phyloP scores from a whole-genome alignment of 2,797 vertebrate genomes.

The Dendrocincla fuliginosa region DNA sequence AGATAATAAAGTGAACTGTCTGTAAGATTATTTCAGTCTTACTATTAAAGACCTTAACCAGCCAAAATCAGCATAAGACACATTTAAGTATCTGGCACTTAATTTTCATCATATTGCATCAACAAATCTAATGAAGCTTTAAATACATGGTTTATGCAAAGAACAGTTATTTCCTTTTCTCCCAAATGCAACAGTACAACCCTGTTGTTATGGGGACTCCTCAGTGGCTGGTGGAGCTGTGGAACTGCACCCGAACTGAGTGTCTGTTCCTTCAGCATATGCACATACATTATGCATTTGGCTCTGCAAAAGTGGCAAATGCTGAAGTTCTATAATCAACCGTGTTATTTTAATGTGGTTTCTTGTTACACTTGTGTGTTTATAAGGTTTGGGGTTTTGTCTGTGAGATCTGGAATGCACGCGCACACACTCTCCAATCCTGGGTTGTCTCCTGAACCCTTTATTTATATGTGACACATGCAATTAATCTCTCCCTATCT shows the following conservation, averaged over 20 bases:
- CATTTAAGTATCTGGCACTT: background rate
- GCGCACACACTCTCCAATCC: background rate
- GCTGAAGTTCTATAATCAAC: background rate
- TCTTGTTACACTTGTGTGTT: background rate
- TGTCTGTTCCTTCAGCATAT: background rate
- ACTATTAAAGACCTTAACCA: background rate
- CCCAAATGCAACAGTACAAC: background rate
- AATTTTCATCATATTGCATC: background rate
- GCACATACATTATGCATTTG: background rate
- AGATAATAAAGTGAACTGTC: background rate
- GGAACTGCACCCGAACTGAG: background rate
- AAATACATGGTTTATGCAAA: background rate
- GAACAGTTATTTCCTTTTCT: background rate
- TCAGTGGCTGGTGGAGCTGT: background rate
- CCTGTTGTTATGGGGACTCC: background rate
- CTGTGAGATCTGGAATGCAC: background rate
- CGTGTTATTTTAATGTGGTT: background rate
- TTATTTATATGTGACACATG: constrained; percentile 58
- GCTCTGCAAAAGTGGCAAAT: background rate
- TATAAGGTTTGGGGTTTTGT: background rate
- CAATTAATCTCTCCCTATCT: constrained; percentile 61
- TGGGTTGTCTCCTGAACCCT: background rate
- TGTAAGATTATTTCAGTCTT: background rate
- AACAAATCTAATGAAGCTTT: background rate
- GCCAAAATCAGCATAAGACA: background rate